Percentiles rank a stretch among this genome's conserved stretches.
Evolutionary conservation across 1,140 invertebrate genomes (phyloP).

Genomic region (Riptortus pedestris): DNA sequence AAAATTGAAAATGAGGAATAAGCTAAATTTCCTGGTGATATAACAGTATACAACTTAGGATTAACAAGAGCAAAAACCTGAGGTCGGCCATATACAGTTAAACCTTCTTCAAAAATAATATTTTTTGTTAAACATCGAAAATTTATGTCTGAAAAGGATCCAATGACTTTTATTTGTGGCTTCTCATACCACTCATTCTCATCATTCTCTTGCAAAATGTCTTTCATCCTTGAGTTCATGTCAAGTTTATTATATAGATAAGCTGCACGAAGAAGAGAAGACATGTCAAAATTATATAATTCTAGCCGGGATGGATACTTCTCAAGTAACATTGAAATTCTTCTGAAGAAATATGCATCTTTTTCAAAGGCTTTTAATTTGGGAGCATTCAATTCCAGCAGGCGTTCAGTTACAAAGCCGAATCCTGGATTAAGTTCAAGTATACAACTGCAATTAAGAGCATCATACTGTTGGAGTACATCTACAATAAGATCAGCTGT

Average conservation of each 20-base stretch:
- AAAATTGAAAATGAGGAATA: not conserved
- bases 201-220: not conserved
- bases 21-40: not conserved
- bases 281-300: too few relatives aligned
- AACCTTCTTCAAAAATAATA: slow-evolving; percentile 21
- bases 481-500: not conserved
- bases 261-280: too few relatives aligned
- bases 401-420: slow-evolving; percentile 16
- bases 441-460: slow-evolving; percentile 12
- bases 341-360: slow-evolving; percentile 15
- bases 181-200: slow-evolving; percentile 22
- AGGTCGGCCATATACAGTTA: slow-evolving; percentile 16
- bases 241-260: too few relatives aligned
- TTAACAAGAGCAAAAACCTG: slow-evolving; percentile 17
- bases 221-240: not conserved
- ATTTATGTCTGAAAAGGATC: not conserved
- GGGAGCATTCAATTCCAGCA: not conserved
- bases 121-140: slow-evolving; percentile 12
- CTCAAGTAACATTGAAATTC: not conserved
- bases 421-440: slow-evolving; percentile 24
- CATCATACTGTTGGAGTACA: not conserved
- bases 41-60: slow-evolving; percentile 9
- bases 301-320: not conserved
- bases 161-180: slow-evolving; percentile 23
- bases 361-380: slow-evolving; percentile 21